Evolutionary conservation across 2,888 invertebrate species (phyloP).

Genomic region (Orgyia antiqua): DNA sequence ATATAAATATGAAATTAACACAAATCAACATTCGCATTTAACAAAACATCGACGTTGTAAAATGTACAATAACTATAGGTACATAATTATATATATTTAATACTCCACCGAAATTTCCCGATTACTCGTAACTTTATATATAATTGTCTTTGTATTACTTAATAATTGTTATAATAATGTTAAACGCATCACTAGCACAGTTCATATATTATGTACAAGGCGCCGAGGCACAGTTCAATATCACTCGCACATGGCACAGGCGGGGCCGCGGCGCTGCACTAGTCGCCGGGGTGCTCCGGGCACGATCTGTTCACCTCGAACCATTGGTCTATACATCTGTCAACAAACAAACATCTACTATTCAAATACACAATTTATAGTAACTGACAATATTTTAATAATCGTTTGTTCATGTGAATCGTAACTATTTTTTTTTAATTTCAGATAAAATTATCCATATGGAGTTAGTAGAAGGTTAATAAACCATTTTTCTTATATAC

Average conservation of each 20-base stretch:
- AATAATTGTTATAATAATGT: slow-evolving; percentile 54
- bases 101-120: slow-evolving; percentile 62
- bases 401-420: no score
- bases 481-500: no score
- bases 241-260: slow-evolving; percentile 63
- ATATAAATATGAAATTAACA: slow-evolving; percentile 46
- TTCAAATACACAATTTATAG: no score
- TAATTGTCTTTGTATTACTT: slow-evolving; percentile 62
- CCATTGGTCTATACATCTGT: slow-evolving; percentile 99
- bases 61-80: slow-evolving; percentile 51
- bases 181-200: slow-evolving; percentile 72
- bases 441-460: no score
- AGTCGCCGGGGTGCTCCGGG: slow-evolving; percentile 99
- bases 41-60: slow-evolving; percentile 54
- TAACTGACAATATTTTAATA: no score
- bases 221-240: slow-evolving; percentile 59
- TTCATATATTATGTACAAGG: slow-evolving; percentile 54
- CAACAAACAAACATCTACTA: slow-evolving; percentile 22
- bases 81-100: slow-evolving; percentile 20
- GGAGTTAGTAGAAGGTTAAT: no score
- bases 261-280: slow-evolving; percentile 73
- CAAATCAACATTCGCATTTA: slow-evolving; percentile 42
- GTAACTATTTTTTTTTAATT: no score
- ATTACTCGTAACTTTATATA: slow-evolving; percentile 29
- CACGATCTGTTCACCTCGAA: slow-evolving; percentile 99